Percentiles rank a stretch among this genome's conserved stretches.
Evolutionary conservation across 2,797 vertebrate species (phyloP).

Genomic region (Sebastes cheni): DNA sequence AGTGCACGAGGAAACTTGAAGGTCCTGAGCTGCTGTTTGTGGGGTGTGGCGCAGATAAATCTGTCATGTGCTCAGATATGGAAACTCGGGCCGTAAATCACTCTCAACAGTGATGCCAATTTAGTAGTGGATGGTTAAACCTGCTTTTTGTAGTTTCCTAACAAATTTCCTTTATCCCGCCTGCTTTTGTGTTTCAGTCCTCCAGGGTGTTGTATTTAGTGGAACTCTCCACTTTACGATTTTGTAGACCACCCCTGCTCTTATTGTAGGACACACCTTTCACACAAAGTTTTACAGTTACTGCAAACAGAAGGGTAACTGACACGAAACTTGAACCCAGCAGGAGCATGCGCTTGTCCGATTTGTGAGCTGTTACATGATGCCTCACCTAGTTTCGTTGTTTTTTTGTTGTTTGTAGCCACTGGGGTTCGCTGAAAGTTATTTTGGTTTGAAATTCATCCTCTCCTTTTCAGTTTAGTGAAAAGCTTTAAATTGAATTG

Average conservation of each 20-base stretch:
- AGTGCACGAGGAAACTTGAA: constrained; percentile 31
- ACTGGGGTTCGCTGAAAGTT: background rate
- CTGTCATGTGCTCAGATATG: constrained; percentile 45
- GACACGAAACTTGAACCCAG: constrained; percentile 20
- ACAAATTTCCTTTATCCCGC: constrained; percentile 16
- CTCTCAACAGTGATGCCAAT: constrained; percentile 3
- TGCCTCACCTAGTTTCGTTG: background rate
- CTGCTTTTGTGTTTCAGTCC: constrained; percentile 24
- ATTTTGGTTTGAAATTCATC: background rate
- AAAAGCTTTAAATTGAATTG: background rate
- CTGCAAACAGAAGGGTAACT: background rate
- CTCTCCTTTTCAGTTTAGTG: background rate
- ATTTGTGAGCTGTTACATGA: background rate
- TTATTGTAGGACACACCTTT: constrained; percentile 6
- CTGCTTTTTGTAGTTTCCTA: constrained; percentile 23
- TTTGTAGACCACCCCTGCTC: constrained; percentile 31
- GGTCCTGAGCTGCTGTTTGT: constrained; percentile 30
- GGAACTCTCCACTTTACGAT: constrained; percentile 15
- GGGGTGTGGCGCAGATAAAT: constrained; percentile 63
- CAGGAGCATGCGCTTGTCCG: background rate
- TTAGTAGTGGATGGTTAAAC: constrained; percentile 39
- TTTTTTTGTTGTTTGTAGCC: background rate
- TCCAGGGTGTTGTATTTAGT: background rate
- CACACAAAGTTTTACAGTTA: constrained; percentile 21
- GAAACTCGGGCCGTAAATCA: constrained; percentile 37